These are phyloP conservation scores for Corvus hawaiiensis DNA, from an alignment of 2,113 vertebrate genomes.

Conservation along the genomic window DNA sequence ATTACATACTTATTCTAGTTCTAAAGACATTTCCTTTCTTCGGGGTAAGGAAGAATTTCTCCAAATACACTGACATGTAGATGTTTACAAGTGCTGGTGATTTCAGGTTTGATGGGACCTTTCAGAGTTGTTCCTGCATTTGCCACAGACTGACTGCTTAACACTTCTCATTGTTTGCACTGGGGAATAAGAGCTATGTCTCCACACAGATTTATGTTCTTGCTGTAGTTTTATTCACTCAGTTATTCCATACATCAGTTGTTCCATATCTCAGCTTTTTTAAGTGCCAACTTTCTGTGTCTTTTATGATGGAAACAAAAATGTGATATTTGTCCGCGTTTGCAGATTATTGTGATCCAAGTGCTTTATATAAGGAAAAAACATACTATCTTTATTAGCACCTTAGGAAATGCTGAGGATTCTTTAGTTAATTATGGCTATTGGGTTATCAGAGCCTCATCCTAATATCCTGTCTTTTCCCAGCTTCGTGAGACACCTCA, in stretches of 20 bases:
- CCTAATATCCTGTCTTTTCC: background rate
- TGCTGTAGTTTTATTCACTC: background rate
- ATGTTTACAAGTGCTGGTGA: background rate
- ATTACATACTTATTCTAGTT: background rate
- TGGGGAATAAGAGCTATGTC: background rate
- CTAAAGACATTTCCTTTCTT: background rate
- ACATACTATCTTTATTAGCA: background rate
- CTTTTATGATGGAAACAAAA: background rate
- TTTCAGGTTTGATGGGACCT: constrained; percentile 22
- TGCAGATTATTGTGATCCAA: background rate
- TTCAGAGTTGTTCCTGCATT: background rate
- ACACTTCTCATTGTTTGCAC: background rate
- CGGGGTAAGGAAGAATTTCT: background rate
- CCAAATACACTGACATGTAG: background rate
- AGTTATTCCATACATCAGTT: background rate
- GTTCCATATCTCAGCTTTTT: background rate
- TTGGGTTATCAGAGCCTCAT: background rate
- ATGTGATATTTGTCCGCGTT: background rate
- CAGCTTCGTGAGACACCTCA: background rate
- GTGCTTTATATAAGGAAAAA: background rate
- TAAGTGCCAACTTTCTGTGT: background rate
- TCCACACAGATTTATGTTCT: background rate
- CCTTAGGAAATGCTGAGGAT: background rate
- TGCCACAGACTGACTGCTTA: background rate
- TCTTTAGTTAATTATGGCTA: background rate